Conservation (phyloP, 2,113 vertebrate genomes). For the Hoplias malabaricus region DNA sequence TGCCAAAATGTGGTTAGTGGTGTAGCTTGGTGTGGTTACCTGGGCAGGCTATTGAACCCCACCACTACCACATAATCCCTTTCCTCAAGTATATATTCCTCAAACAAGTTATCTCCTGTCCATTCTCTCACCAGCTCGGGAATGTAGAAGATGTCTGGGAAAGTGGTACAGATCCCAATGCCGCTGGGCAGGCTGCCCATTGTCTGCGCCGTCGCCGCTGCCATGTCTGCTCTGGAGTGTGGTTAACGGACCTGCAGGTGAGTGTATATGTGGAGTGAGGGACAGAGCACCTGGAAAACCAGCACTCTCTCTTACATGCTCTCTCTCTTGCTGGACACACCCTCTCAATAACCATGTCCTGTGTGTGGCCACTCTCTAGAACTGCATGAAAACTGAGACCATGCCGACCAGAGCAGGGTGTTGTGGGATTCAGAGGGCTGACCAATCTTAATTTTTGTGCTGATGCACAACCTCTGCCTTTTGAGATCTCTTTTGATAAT, state of each 20-base stretch:
- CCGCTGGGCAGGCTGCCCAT: constrained; percentile 71
- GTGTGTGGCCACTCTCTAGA: background rate
- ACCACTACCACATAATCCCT: too few relatives aligned
- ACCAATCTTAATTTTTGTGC: too few relatives aligned
- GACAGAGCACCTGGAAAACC: constrained; percentile 57
- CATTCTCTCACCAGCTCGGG: constrained; percentile 70
- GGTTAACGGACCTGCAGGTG: constrained; percentile 45
- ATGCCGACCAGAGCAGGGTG: background rate
- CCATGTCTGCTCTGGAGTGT: constrained; percentile 60
- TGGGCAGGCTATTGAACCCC: too few relatives aligned
- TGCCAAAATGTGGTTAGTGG: too few relatives aligned
- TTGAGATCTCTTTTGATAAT: too few relatives aligned
- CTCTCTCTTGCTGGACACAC: constrained; percentile 55
- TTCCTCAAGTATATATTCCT: too few relatives aligned
- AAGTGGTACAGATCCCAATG: constrained; percentile 64
- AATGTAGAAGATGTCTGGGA: constrained; percentile 73
- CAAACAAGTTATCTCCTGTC: background rate
- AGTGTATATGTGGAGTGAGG: constrained; percentile 49
- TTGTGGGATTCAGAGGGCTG: background rate
- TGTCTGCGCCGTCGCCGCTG: constrained; percentile 64
- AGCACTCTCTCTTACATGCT: constrained; percentile 50
- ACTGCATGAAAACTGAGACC: background rate
- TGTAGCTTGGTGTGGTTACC: too few relatives aligned
- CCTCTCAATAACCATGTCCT: constrained; percentile 25
- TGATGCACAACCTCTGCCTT: too few relatives aligned